phyloP scores from a whole-genome alignment of 2,113 vertebrate species.

The Donacobius atricapilla region DNA sequence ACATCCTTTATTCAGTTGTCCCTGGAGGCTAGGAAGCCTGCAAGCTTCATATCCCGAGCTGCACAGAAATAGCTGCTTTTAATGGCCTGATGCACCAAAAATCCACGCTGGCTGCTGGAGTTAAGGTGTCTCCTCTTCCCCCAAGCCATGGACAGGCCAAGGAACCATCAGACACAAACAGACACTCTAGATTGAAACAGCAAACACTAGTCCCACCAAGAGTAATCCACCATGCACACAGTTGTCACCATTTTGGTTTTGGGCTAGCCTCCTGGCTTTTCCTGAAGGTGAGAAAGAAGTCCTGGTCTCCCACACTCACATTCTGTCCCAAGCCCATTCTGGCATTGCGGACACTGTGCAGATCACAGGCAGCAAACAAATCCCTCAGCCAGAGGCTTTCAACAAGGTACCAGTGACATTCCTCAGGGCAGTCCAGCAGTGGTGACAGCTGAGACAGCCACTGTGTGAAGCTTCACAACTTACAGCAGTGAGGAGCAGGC shows the following conservation, averaged over 20 bases:
- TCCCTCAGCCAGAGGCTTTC: background rate
- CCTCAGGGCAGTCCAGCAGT: background rate
- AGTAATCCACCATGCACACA: background rate
- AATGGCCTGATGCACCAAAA: background rate
- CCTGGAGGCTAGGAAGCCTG: background rate
- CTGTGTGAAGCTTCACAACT: background rate
- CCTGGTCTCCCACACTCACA: no score
- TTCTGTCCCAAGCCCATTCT: background rate
- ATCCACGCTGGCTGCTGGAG: background rate
- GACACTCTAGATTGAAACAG: fast-evolving
- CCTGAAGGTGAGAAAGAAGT: background rate
- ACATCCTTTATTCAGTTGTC: background rate
- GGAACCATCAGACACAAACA: background rate
- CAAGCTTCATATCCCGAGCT: background rate
- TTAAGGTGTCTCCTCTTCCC: background rate
- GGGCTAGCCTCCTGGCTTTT: background rate
- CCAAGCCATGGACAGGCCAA: background rate
- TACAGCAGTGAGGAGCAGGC: fast-evolving
- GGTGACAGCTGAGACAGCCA: background rate
- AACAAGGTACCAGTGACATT: background rate
- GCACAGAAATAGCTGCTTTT: background rate
- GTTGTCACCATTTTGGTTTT: background rate
- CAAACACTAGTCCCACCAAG: background rate
- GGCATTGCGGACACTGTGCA: background rate
- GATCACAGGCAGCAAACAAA: background rate